A percentile compares a stretch with the other conserved stretches of the same genome.
phyloP scores from a whole-genome alignment of 2,888 invertebrate species.

The Brenthis hecate region DNA sequence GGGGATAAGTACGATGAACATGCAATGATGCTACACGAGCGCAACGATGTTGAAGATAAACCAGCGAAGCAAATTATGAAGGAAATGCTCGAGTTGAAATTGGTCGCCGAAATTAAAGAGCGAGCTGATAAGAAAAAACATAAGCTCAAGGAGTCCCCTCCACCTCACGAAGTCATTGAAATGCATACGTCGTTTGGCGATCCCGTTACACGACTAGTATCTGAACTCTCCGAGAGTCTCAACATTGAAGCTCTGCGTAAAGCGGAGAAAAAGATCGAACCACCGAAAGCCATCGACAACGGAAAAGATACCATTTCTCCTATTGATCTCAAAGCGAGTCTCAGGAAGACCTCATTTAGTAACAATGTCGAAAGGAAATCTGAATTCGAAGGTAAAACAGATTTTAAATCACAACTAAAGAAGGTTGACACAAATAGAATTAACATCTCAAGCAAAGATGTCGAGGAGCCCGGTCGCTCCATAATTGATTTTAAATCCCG shows the following conservation, averaged over 20 bases:
- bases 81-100: conserved; percentile 90
- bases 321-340: conserved; percentile 76
- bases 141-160: conserved; percentile 79
- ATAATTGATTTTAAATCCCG: conserved; percentile 93
- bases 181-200: conserved; percentile 79
- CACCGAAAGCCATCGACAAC: conserved; percentile 46
- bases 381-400: conserved; percentile 63
- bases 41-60: conserved; percentile 66
- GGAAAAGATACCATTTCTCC: conserved; percentile 60
- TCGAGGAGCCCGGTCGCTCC: conserved; percentile 78
- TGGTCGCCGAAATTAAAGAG: conserved; percentile 93
- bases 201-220: conserved; percentile 90
- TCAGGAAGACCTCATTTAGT: conserved; percentile 68
- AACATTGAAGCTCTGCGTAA: conserved; percentile 83
- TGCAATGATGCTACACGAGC: conserved; percentile 80
- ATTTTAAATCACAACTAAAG: conserved; percentile 87
- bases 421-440: conserved; percentile 88
- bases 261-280: conserved; percentile 50
- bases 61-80: conserved; percentile 84
- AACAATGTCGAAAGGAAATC: conserved; percentile 51
- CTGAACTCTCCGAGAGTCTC: conserved; percentile 92
- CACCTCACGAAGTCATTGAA: conserved; percentile 50
- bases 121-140: conserved; percentile 86
- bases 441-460: conserved; percentile 72
- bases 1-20: conserved; percentile 83